A percentile compares a stretch with the other conserved stretches of the same genome.
These are phyloP conservation scores for Xiphydria camelus DNA, from an alignment of 2,888 invertebrate genomes.

Conservation along the genomic window DNA sequence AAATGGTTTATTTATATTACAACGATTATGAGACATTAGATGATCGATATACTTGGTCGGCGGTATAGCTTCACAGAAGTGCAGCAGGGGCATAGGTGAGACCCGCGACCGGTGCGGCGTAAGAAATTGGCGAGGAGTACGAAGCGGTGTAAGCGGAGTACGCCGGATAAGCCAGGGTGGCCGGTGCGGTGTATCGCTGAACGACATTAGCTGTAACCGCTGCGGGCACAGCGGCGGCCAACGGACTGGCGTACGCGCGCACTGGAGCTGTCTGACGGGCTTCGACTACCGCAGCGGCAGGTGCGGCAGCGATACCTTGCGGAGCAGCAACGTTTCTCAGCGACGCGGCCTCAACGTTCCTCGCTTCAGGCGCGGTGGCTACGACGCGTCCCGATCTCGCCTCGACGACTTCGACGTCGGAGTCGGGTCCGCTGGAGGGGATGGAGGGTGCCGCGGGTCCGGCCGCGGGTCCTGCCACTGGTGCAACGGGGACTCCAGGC, in stretches of 20 bases:
- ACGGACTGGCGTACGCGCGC: constrained; percentile 29
- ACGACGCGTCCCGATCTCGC: constrained; percentile 39
- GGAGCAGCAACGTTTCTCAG: background rate
- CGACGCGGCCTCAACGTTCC: background rate
- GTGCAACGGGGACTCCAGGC: constrained; percentile 29
- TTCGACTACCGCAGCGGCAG: background rate
- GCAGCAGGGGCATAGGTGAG: constrained; percentile 41
- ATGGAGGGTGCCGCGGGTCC: constrained; percentile 31
- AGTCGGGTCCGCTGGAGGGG: constrained; percentile 47
- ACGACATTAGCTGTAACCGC: too few relatives aligned
- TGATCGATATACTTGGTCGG: too few relatives aligned
- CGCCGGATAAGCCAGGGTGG: background rate
- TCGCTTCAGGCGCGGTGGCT: constrained; percentile 7
- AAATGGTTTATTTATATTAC: constrained; percentile 18
- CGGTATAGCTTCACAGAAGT: too few relatives aligned
- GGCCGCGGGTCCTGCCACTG: constrained; percentile 31
- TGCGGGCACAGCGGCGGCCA: constrained; percentile 3
- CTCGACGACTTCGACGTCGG: constrained; percentile 52
- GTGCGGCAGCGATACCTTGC: background rate
- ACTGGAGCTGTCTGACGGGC: constrained; percentile 22
- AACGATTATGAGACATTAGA: too few relatives aligned
- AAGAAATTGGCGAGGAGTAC: constrained; percentile 48
- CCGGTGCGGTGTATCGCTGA: background rate
- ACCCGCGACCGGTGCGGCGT: constrained; percentile 39
- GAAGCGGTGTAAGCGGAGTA: constrained; percentile 19